These are phyloP conservation scores for Eupithecia tripunctaria DNA, from an alignment of 2,888 invertebrate species.

Conservation along the genomic window DNA sequence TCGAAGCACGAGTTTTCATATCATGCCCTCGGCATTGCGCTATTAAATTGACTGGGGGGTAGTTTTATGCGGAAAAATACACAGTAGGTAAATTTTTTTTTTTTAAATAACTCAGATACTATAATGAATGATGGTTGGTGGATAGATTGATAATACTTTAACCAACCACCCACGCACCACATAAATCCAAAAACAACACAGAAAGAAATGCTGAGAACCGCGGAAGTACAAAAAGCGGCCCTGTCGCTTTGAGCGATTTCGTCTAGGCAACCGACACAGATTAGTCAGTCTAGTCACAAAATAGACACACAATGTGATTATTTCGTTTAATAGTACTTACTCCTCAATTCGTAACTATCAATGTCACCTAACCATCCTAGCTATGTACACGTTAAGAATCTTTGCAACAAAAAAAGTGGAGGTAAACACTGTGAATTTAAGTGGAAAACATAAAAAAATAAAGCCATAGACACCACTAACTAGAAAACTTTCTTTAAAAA, in stretches of 20 bases:
- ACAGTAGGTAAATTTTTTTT: too few relatives aligned
- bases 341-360: background rate
- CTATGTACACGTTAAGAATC: background rate
- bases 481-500: constrained; percentile 27
- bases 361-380: background rate
- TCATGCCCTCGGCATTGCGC: constrained; percentile 59
- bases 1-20: constrained; percentile 78
- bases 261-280: background rate
- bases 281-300: background rate
- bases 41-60: constrained; percentile 58
- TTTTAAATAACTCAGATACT: too few relatives aligned
- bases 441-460: background rate
- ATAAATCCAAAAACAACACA: background rate
- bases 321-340: background rate
- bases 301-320: background rate
- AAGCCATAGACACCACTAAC: constrained; percentile 12
- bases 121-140: too few relatives aligned
- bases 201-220: background rate
- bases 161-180: background rate
- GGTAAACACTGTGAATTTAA: background rate
- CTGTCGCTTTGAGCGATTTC: background rate
- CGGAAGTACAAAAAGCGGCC: background rate
- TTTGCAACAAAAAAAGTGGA: background rate
- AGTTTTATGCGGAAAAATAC: constrained; percentile 32
- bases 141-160: background rate